phyloP scores from a whole-genome alignment of 1,140 invertebrate species.

The Cephus cinctus region DNA sequence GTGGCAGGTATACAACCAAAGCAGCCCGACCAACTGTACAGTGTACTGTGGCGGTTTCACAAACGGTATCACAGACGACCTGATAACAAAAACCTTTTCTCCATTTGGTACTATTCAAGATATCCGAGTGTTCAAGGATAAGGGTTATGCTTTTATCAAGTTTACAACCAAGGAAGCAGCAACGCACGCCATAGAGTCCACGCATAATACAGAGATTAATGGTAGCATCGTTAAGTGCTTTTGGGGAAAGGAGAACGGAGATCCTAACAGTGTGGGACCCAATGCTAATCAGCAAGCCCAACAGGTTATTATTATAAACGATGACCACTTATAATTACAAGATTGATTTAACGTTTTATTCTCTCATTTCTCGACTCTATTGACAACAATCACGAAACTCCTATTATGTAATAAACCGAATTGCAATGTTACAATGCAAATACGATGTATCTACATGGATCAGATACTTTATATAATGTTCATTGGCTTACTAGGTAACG shows the following conservation, averaged over 20 bases:
- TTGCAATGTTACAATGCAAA: background rate
- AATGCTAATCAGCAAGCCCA: constrained; percentile 59
- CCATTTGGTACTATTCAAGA: constrained; percentile 95
- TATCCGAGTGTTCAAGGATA: constrained; percentile 97
- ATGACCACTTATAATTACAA: no score
- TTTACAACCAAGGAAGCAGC: constrained; percentile 97
- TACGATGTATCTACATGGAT: no score
- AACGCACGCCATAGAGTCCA: constrained; percentile 93
- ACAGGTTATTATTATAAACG: no score
- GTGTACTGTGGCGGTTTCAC: constrained; percentile 98
- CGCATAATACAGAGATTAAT: constrained; percentile 95
- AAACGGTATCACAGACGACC: constrained; percentile 90
- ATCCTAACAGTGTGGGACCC: constrained; percentile 65
- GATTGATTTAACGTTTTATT: background rate
- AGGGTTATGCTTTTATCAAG: constrained; percentile 99
- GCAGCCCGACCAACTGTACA: constrained; percentile 97
- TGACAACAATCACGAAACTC: no score
- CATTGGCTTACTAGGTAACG: no score
- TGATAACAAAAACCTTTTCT: constrained; percentile 94
- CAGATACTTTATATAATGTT: no score
- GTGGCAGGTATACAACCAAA: constrained; percentile 87
- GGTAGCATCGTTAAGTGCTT: constrained; percentile 97
- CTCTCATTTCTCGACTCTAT: no score
- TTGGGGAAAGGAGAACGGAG: constrained; percentile 95
- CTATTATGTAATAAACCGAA: background rate